These are phyloP conservation scores for Oasisia sp. DNA, from an alignment of 2,888 invertebrate genomes.

Conservation along the genomic window DNA sequence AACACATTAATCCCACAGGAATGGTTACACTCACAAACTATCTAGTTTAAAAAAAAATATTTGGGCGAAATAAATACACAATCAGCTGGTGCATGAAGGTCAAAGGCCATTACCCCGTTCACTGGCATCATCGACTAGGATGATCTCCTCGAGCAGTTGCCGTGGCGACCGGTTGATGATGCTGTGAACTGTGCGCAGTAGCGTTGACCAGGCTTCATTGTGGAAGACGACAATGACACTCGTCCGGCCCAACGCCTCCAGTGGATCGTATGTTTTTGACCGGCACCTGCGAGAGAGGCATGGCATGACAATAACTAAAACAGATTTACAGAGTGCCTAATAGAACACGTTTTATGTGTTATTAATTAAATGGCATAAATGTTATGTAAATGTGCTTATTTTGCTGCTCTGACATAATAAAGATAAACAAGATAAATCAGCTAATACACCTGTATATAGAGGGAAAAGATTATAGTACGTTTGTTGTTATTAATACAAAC, in stretches of 20 bases:
- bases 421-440: too few species aligned
- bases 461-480: too few species aligned
- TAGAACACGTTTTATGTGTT: too few species aligned
- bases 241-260: conserved; percentile 79
- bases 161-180: conserved; percentile 94
- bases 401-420: too few species aligned
- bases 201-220: conserved; percentile 98
- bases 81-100: conserved; percentile 18
- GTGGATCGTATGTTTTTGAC: conserved; percentile 40
- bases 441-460: too few species aligned
- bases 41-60: background rate
- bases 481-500: background rate
- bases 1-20: background rate
- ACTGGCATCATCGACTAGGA: conserved; percentile 97
- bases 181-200: conserved; percentile 95
- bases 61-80: background rate
- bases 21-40: background rate
- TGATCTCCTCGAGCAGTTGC: conserved; percentile 89
- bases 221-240: conserved; percentile 97
- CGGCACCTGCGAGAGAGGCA: background rate
- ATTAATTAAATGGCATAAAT: too few species aligned
- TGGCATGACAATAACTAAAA: background rate
- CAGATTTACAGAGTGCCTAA: too few species aligned
- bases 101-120: conserved; percentile 65
- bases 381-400: too few species aligned